Conservation (phyloP, 1,140 invertebrate genomes). For the Platyscapa corneri region DNA sequence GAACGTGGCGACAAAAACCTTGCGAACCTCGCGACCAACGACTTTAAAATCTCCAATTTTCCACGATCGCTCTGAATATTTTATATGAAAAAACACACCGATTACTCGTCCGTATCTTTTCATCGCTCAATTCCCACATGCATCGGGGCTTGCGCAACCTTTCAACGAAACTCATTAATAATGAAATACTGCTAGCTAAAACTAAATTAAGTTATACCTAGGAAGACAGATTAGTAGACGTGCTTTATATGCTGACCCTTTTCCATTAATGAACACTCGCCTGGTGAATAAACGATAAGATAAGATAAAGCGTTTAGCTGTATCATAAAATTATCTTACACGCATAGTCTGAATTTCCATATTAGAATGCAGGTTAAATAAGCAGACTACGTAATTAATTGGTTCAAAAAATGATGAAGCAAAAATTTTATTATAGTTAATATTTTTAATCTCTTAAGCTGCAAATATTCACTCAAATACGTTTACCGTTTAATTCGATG, state of each 20-base stretch:
- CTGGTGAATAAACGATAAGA: neutral
- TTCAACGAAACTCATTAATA: neutral
- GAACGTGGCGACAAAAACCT: too few relatives aligned
- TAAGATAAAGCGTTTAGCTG: neutral
- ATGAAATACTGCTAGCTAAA: neutral
- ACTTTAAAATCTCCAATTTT: neutral
- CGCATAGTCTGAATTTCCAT: neutral
- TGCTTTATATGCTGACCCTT: neutral
- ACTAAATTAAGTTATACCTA: conserved; percentile 2
- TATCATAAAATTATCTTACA: neutral
- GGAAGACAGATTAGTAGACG: neutral
- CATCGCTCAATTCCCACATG: neutral
- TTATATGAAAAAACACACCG: too few relatives aligned
- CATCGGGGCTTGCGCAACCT: neutral
- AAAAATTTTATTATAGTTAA: too few relatives aligned
- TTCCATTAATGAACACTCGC: neutral
- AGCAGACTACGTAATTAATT: too few relatives aligned
- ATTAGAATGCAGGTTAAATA: neutral
- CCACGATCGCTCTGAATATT: neutral
- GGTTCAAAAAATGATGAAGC: too few relatives aligned
- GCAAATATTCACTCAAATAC: too few relatives aligned
- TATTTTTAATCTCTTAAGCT: too few relatives aligned
- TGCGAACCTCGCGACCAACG: neutral
- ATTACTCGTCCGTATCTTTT: neutral
- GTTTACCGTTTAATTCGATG: too few relatives aligned